phyloP scores from a whole-genome alignment of 2,797 vertebrate genomes.

The Anguilla obscura region DNA sequence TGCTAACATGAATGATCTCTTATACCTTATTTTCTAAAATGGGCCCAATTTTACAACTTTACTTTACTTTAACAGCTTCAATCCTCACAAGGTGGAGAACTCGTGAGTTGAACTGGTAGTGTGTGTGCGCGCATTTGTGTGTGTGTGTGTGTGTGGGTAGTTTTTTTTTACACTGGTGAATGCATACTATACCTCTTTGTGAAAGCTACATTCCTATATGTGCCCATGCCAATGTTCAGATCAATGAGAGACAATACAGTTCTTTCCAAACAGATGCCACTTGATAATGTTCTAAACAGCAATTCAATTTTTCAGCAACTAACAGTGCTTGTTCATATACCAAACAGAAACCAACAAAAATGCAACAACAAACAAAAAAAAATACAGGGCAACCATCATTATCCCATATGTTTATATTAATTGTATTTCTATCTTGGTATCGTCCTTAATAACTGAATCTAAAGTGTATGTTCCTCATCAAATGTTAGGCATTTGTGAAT shows the following conservation, averaged over 20 bases:
- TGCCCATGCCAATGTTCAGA: neutral
- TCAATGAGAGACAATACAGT: neutral
- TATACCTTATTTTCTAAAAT: neutral
- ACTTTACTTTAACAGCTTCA: neutral
- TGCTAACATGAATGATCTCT: constrained; percentile 3
- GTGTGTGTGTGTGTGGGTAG: neutral
- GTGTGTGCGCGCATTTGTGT: neutral
- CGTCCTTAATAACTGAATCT: neutral
- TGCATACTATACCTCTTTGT: constrained; percentile 5
- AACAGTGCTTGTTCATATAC: neutral
- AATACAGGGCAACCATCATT: neutral
- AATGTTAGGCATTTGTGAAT: neutral
- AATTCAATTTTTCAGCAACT: neutral
- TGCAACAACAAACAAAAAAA: neutral
- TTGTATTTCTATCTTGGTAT: neutral
- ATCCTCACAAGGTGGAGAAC: neutral
- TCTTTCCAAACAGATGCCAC: neutral
- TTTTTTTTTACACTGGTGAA: constrained; percentile 4
- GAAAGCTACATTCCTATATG: neutral
- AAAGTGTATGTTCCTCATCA: neutral
- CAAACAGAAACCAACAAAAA: neutral
- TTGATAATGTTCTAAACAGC: neutral
- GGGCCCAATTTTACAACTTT: neutral
- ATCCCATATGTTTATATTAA: neutral
- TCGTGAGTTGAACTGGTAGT: neutral